Base-by-base conservation (phyloP, 30 jellyfish, hydroid and myxozoan genomes). In the Aurelia aurita region DNA sequence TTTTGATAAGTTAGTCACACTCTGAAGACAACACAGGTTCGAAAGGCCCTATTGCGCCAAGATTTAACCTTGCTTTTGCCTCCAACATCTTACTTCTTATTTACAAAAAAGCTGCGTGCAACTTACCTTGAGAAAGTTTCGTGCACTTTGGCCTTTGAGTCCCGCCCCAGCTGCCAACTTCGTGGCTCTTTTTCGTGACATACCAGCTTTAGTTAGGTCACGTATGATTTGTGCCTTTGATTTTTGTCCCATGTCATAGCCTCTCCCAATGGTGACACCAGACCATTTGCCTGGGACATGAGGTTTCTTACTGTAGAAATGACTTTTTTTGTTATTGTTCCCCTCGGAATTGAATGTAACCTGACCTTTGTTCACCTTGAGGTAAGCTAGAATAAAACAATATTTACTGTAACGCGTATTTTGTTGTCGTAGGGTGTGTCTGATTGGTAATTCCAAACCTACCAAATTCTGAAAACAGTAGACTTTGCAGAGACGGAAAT, bases 211-310 rank as follows among this genome's bases (percentile, higher is more conserved):
- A 1, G 69, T 76, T 18, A 87, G 79, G 47, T 87, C 96, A 1
- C n/a, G 34, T 32, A 67, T 58, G 51, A 78, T 58, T 60, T 77
- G 90, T 69, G 45, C 43, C 65, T 69, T 71, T 31, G 84, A 10
- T 35, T 87, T 87, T 69, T 45, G 75, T 3, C 80, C 80, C 96
- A 87, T 64, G 69, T 87, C 96, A 43, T 87, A 87, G 15, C 96
- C 96, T 27, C 96, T 57, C 29, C 96, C 96, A 23, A 87, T 31
- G 21, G 96, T 87, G 46, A 87, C 75, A 65, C 96, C 96, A 6
- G 96, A 87, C 80, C 83, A 65, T 49, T 13, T 47, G 14, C 79
- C 67, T n/a, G 96, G 96, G 23, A 87, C 96, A 47, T 76, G 91
- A 9, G 88, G 79, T 58, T 76, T 78, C 26, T 87, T 58, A 63